Conservation (phyloP, 2,888 invertebrate species). For the Ferrisia virgata region DNA sequence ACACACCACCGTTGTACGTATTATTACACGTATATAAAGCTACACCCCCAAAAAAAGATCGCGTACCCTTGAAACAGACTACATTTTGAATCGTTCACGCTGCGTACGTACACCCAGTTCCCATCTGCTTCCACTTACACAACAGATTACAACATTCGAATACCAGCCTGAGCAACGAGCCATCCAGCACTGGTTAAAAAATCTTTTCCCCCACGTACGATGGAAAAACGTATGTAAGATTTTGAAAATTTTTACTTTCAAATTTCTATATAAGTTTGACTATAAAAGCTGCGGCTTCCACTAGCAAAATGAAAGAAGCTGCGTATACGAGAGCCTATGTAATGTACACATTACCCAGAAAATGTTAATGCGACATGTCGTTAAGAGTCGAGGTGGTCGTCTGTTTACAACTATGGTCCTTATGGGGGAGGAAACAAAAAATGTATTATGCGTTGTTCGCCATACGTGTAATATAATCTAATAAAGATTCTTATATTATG, state of each 20-base stretch:
- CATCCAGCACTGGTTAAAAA: no score
- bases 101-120: conserved; percentile 13
- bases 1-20: background rate
- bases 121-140: conserved; percentile 22
- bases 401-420: background rate
- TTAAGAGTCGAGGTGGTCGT: background rate
- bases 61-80: background rate
- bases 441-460: no score
- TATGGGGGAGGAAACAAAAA: background rate
- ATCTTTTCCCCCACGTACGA: no score
- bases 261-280: background rate
- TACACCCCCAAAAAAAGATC: background rate
- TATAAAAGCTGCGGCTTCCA: background rate
- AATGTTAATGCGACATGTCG: conserved; percentile 13
- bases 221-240: no score
- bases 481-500: background rate
- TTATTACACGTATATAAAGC: no score
- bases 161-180: no score
- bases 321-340: background rate
- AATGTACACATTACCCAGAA: background rate
- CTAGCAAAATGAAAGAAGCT: no score
- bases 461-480: background rate
- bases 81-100: background rate
- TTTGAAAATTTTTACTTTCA: no score
- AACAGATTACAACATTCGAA: no score